Conservation (phyloP, 2,888 invertebrate species). For the Caenorhabditis drosophilae region DNA sequence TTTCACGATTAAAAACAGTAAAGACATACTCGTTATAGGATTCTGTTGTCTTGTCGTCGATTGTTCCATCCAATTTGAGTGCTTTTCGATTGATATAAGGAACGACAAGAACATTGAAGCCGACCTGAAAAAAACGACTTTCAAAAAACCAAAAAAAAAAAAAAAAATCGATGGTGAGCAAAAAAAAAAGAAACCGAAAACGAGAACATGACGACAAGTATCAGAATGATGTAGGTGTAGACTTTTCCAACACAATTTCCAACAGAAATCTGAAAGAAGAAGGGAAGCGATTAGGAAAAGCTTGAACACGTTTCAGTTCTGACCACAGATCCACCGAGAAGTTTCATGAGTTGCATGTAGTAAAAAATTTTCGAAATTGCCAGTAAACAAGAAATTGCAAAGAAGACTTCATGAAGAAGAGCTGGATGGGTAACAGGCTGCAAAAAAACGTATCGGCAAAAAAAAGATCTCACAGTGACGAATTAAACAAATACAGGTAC, state of each 20-base stretch:
- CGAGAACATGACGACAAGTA: constrained; percentile 59
- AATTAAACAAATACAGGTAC: no score
- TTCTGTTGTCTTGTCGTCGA: constrained; percentile 10
- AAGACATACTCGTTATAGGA: constrained; percentile 10
- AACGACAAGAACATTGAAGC: constrained; percentile 36
- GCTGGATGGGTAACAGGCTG: constrained; percentile 35
- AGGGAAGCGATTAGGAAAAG: background rate
- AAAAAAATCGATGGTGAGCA: background rate
- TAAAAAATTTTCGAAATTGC: constrained; percentile 64
- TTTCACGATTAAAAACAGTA: background rate
- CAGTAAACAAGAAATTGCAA: constrained; percentile 56
- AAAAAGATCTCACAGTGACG: no score
- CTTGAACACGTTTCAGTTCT: background rate
- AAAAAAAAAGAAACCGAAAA: constrained; percentile 50
- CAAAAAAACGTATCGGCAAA: constrained; percentile 4
- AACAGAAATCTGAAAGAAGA: constrained; percentile 61
- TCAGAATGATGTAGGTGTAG: constrained; percentile 61
- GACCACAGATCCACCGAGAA: constrained; percentile 59
- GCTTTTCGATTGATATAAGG: constrained; percentile 21
- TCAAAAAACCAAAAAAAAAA: no score
- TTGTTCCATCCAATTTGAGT: background rate
- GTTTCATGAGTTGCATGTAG: constrained; percentile 54
- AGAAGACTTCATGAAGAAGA: constrained; percentile 57
- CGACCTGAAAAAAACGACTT: constrained; percentile 45
- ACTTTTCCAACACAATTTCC: constrained; percentile 62